phyloP scores from a whole-genome alignment of 2,113 vertebrate genomes.

The Ascaphus truei region DNA sequence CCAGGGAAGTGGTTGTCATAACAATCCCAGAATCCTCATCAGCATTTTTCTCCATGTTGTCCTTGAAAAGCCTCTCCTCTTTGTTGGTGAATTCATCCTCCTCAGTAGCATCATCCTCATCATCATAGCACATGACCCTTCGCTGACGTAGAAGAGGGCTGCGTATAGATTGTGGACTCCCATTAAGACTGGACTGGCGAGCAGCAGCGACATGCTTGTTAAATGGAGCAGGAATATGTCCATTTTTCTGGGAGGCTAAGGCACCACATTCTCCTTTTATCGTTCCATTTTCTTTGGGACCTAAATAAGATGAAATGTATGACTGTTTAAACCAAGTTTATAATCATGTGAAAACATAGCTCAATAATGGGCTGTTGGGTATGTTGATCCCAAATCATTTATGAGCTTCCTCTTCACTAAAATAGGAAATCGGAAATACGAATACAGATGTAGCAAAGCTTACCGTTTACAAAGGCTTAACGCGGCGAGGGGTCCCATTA shows the following conservation, averaged over 20 bases:
- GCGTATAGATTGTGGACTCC: constrained; percentile 66
- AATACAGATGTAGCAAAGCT: too few relatives aligned
- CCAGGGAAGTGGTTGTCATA: constrained; percentile 47
- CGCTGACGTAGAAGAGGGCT: constrained; percentile 83
- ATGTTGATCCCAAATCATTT: too few relatives aligned
- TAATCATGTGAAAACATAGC: too few relatives aligned
- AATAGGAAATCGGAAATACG: too few relatives aligned
- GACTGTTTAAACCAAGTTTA: too few relatives aligned
- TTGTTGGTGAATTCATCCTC: constrained; percentile 49
- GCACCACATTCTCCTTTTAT: constrained; percentile 50
- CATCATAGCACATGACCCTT: constrained; percentile 71
- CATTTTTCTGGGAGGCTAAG: constrained; percentile 41
- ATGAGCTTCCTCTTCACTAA: too few relatives aligned
- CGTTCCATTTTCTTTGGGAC: constrained; percentile 52
- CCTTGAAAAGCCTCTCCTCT: constrained; percentile 43
- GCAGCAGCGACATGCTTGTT: constrained; percentile 54
- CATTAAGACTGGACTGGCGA: constrained; percentile 59
- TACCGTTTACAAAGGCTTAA: too few relatives aligned
- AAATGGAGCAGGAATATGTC: constrained; percentile 41
- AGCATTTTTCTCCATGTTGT: constrained; percentile 35
- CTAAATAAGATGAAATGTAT: too few relatives aligned
- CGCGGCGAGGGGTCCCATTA: too few relatives aligned
- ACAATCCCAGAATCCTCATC: constrained; percentile 47
- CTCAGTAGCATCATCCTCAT: constrained; percentile 65
- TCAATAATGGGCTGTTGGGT: too few relatives aligned